A percentile compares a stretch with the other conserved stretches of the same genome.
Conservation (phyloP, 2,113 vertebrate genomes). For the Petroica traversi region DNA sequence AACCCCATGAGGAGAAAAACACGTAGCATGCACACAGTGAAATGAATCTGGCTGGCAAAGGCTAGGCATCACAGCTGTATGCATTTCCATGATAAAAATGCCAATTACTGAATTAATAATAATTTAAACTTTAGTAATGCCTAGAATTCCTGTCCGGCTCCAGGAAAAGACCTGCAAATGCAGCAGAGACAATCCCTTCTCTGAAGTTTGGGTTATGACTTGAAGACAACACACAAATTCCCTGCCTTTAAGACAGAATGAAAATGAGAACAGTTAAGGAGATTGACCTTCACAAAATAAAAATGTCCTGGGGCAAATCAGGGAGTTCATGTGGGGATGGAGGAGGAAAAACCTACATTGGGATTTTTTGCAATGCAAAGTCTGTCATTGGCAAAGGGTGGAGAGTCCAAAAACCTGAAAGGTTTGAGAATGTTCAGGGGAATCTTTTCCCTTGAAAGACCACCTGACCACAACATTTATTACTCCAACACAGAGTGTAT, state of each 20-base stretch:
- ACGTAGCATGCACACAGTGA: background rate
- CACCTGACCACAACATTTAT: background rate
- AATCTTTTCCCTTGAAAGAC: background rate
- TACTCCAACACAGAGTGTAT: background rate
- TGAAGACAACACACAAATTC: background rate
- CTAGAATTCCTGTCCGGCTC: background rate
- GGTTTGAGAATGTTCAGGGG: background rate
- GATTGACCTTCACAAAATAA: background rate
- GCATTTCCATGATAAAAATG: background rate
- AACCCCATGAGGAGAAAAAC: background rate
- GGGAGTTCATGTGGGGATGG: background rate
- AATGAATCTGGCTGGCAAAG: background rate
- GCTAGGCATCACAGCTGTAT: background rate
- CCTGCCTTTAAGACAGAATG: background rate
- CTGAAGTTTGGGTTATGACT: background rate
- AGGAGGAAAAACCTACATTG: background rate
- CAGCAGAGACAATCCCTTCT: background rate
- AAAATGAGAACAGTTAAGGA: background rate
- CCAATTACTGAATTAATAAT: background rate
- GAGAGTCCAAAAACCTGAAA: background rate
- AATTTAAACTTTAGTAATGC: background rate
- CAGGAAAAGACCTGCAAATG: background rate
- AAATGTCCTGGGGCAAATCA: background rate
- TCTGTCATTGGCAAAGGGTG: background rate
- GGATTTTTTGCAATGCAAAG: background rate